phyloP scores from a whole-genome alignment of 1,140 invertebrate species.

The Bradynema listronoti region DNA sequence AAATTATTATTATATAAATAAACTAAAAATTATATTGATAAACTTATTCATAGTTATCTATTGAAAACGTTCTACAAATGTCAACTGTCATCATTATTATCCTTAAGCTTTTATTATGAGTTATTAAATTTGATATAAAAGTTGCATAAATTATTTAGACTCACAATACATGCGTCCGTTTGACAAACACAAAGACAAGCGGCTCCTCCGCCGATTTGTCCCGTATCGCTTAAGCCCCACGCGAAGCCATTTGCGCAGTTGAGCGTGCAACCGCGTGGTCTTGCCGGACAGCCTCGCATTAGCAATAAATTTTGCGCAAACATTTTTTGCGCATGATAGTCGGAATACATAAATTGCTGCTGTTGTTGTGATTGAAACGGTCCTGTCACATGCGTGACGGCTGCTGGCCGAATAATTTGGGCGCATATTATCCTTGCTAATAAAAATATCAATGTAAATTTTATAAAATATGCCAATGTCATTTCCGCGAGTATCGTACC shows the following conservation, averaged over 20 bases:
- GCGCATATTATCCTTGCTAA: too few relatives aligned
- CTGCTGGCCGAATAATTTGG: too few relatives aligned
- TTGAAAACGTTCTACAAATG: too few relatives aligned
- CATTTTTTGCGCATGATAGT: too few relatives aligned
- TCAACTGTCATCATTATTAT: background rate
- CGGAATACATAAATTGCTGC: too few relatives aligned
- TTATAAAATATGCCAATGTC: too few relatives aligned
- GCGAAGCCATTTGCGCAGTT: slow-evolving; percentile 35
- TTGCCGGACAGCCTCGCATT: background rate
- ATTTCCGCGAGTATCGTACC: too few relatives aligned
- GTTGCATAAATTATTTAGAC: slow-evolving; percentile 8
- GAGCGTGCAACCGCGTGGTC: slow-evolving; percentile 24
- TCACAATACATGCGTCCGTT: slow-evolving; percentile 32
- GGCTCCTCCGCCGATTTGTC: background rate
- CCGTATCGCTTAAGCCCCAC: slow-evolving; percentile 24
- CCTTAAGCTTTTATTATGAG: background rate
- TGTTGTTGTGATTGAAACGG: too few relatives aligned
- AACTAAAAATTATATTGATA: slow-evolving; percentile 2
- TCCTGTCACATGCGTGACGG: too few relatives aligned
- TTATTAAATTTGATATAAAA: slow-evolving; percentile 6
- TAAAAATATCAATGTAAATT: too few relatives aligned
- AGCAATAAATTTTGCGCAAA: too few relatives aligned
- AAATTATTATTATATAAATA: slow-evolving; percentile 7
- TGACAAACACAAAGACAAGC: slow-evolving; percentile 38
- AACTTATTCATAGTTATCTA: too few relatives aligned